Conservation (phyloP, 2,113 vertebrate species). For the Rutilus rutilus region DNA sequence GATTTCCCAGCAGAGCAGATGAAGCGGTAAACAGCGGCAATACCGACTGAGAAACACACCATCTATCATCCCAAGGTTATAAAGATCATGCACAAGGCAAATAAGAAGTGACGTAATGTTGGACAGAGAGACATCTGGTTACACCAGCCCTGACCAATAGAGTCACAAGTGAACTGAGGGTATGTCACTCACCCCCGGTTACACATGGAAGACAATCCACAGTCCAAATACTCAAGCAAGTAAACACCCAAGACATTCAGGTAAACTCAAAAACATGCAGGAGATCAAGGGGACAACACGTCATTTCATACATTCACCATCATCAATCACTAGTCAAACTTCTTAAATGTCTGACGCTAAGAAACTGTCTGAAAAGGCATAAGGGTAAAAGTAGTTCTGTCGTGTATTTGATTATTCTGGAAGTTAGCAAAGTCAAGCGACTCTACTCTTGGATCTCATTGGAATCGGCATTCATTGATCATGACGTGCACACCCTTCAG, state of each 20-base stretch:
- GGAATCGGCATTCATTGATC: constrained; percentile 19
- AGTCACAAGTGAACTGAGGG: not conserved
- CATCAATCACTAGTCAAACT: not conserved
- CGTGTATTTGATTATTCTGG: not conserved
- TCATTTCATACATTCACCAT: not conserved
- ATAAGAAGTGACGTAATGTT: not conserved
- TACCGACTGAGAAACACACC: not conserved
- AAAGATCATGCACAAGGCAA: not conserved
- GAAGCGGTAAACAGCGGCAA: not conserved
- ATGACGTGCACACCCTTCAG: not conserved
- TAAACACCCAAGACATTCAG: not conserved
- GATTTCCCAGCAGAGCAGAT: not conserved
- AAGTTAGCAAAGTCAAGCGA: not conserved
- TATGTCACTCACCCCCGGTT: not conserved
- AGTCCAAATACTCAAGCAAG: not conserved
- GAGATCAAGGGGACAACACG: not conserved
- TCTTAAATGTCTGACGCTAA: not conserved
- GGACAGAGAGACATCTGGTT: not conserved
- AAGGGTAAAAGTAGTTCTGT: not conserved
- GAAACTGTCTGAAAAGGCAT: not conserved
- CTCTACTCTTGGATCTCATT: not conserved
- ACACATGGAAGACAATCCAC: not conserved
- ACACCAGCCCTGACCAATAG: not conserved
- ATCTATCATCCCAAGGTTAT: constrained; percentile 8
- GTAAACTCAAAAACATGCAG: constrained; percentile 7